phyloP scores from a whole-genome alignment of 1,140 invertebrate species.

The Dryas iulia region DNA sequence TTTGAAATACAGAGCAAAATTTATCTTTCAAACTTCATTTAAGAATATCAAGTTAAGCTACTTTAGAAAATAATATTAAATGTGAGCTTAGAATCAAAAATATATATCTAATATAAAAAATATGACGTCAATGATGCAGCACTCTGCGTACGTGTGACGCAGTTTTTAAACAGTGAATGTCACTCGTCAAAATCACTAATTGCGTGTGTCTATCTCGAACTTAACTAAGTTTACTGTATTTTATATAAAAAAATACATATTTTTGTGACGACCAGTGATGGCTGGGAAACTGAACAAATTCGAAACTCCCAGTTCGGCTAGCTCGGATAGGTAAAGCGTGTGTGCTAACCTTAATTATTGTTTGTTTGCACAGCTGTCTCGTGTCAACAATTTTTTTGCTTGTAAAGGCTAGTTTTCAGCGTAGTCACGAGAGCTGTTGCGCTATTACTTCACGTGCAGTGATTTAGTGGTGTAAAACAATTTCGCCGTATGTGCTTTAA shows the following conservation, averaged over 20 bases:
- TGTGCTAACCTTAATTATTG: constrained; percentile 62
- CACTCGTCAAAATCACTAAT: constrained; percentile 48
- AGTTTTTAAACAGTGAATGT: constrained; percentile 48
- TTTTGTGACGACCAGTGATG: constrained; percentile 73
- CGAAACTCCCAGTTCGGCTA: constrained; percentile 90
- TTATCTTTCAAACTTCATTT: neutral
- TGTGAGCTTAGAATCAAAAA: neutral
- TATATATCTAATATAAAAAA: neutral
- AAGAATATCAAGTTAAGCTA: neutral
- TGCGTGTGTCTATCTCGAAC: constrained; percentile 58
- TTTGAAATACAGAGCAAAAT: neutral
- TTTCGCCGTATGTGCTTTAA: constrained; percentile 19
- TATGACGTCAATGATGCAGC: constrained; percentile 22
- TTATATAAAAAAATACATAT: constrained; percentile 36
- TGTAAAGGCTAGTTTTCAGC: constrained; percentile 48
- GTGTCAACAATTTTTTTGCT: constrained; percentile 59
- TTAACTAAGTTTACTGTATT: constrained; percentile 45
- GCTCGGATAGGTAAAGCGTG: constrained; percentile 88
- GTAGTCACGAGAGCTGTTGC: constrained; percentile 43
- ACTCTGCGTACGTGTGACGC: constrained; percentile 33
- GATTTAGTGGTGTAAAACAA: constrained; percentile 41
- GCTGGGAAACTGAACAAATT: constrained; percentile 85
- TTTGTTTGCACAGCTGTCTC: constrained; percentile 72
- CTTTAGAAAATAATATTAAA: neutral
- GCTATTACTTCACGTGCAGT: constrained; percentile 43